Conservation (phyloP, 2,797 vertebrate genomes). For the Onychomys torridus region DNA sequence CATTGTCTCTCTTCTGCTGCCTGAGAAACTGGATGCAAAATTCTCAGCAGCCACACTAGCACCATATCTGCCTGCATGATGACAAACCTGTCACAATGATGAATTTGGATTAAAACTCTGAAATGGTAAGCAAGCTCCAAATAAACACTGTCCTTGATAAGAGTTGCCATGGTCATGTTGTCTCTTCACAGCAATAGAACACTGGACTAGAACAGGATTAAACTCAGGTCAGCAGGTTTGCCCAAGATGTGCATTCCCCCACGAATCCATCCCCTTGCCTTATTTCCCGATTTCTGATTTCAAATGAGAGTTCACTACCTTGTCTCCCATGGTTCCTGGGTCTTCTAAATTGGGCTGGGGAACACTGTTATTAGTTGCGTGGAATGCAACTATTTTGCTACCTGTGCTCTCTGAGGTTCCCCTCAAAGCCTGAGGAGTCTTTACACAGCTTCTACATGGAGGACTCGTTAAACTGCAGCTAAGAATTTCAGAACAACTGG, state of each 20-base stretch:
- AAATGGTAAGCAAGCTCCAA: not conserved
- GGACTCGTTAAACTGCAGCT: not conserved
- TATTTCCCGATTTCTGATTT: not conserved
- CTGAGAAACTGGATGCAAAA: no score
- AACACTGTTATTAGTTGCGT: not conserved
- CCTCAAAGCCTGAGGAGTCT: not conserved
- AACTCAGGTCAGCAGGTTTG: not conserved
- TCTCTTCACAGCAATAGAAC: not conserved
- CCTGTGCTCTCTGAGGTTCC: not conserved
- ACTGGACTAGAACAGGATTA: not conserved
- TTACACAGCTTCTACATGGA: not conserved
- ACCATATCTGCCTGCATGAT: not conserved
- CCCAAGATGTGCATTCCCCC: not conserved
- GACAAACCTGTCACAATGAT: not conserved
- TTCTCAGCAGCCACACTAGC: not conserved
- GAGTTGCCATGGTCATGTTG: not conserved
- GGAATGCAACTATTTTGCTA: not conserved
- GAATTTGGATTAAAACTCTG: not conserved
- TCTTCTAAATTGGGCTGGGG: not conserved
- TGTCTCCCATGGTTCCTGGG: not conserved
- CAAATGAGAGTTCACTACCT: not conserved
- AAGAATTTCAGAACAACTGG: not conserved
- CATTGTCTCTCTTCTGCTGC: not conserved
- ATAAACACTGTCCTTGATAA: not conserved
- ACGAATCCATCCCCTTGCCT: no score